phyloP scores from a whole-genome alignment of 2,888 invertebrate genomes.

The Cancer borealis region DNA sequence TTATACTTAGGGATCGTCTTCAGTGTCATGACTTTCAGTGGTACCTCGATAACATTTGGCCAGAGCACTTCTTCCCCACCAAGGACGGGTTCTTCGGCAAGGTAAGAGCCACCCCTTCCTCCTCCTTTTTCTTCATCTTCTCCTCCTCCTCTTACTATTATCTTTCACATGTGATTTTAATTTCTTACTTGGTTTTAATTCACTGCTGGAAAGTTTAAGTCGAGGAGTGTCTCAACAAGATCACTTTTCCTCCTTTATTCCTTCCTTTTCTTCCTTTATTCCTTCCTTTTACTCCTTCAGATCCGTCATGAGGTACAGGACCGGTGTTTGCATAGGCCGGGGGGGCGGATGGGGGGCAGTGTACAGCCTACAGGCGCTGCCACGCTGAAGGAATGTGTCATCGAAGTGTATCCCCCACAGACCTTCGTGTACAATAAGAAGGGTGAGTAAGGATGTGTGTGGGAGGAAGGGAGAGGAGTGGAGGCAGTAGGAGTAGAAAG shows the following conservation, averaged over 20 bases:
- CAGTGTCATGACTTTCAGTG: slow-evolving; percentile 93
- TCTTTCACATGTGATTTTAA: background rate
- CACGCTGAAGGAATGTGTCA: slow-evolving; percentile 85
- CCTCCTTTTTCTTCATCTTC: background rate
- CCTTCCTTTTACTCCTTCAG: slow-evolving; percentile 78
- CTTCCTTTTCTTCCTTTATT: background rate
- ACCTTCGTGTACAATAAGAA: slow-evolving; percentile 87
- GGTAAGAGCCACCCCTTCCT: slow-evolving; percentile 81
- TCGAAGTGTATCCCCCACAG: slow-evolving; percentile 83
- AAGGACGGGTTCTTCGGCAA: slow-evolving; percentile 93
- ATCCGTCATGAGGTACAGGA: slow-evolving; percentile 82
- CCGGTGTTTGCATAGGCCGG: slow-evolving; percentile 84
- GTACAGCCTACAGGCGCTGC: slow-evolving; percentile 87
- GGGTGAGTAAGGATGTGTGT: slow-evolving; percentile 46
- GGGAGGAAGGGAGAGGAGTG: background rate
- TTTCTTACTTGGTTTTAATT: too few relatives aligned
- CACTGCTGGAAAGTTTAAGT: too few relatives aligned
- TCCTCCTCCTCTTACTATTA: background rate
- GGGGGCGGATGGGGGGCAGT: slow-evolving; percentile 83
- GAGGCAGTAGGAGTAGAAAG: background rate
- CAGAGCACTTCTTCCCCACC: slow-evolving; percentile 96
- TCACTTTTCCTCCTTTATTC: background rate
- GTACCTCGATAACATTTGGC: slow-evolving; percentile 97
- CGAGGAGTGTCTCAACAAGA: too few relatives aligned
- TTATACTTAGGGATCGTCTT: slow-evolving; percentile 85